These are phyloP conservation scores for Agrotis segetum DNA, from an alignment of 2,888 invertebrate genomes.

Conservation along the genomic window DNA sequence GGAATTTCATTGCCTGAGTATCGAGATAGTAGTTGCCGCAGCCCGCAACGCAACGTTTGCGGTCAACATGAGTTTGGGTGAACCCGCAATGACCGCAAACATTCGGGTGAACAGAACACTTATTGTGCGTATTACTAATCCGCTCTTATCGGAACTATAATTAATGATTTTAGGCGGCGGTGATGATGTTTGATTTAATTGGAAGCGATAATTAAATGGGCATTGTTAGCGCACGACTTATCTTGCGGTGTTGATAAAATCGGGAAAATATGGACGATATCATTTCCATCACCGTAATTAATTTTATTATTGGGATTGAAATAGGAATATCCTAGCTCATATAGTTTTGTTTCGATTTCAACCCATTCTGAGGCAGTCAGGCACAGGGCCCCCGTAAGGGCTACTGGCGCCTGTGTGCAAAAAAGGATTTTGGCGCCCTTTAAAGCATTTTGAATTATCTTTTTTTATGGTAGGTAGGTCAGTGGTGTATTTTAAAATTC, in stretches of 20 bases:
- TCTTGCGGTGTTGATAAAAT: conserved; percentile 7
- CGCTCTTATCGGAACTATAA: conserved; percentile 36
- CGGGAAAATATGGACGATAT: neutral
- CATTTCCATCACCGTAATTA: neutral
- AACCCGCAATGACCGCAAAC: conserved; percentile 73
- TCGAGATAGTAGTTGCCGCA: conserved; percentile 70
- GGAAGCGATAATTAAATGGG: conserved; percentile 16
- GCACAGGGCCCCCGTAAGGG: too few species aligned
- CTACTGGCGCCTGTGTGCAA: too few species aligned
- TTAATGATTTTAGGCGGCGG: conserved; percentile 27
- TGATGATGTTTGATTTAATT: conserved; percentile 39
- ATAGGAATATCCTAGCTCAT: neutral
- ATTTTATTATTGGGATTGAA: neutral
- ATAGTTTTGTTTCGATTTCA: neutral
- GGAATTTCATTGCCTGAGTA: conserved; percentile 74
- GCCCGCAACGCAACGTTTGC: conserved; percentile 77
- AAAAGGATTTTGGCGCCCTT: too few species aligned
- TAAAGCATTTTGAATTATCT: too few species aligned
- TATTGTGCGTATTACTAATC: conserved; percentile 65
- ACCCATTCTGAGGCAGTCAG: too few species aligned
- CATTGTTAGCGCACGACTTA: neutral
- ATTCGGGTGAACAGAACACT: conserved; percentile 73
- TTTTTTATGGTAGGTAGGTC: too few species aligned
- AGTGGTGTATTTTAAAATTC: too few species aligned
- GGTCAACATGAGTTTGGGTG: conserved; percentile 76